Evolutionary conservation across 2,113 vertebrate genomes (phyloP), one percentile per base, ranked within the genome.

Genomic region (Cephalopholis sonnerati): DNA sequence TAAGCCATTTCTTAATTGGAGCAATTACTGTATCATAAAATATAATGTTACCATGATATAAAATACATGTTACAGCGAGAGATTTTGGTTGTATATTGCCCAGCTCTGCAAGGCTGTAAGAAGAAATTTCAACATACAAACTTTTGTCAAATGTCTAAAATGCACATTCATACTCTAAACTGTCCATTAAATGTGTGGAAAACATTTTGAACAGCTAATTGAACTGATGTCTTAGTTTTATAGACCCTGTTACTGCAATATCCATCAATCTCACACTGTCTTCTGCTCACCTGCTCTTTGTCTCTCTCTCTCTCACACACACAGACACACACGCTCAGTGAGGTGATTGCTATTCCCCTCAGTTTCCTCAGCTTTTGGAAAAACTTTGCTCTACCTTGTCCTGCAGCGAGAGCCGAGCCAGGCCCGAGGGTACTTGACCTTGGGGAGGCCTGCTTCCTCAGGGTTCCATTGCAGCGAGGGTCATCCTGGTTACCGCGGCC

Each of bases 391-490:
- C 75, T 89, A 93, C 93, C 93, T 91, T 89, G 88, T 80, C 86
- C 91, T 27, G 72, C 63, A 11, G 75, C 64, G 61, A 88, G 85
- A 75, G 53, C 53, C 41, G 90, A 79, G 70, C 80, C 84, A 41
- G 86, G 82, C 20, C 25, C 86, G 7, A 78, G 84, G 75, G 79
- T 62, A 58, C 85, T 96, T 20, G 94, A 87, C n/a, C 96, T 95
- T 3, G 95, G 94, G 11, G 95, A 91, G 70, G 80, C 95, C 76
- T 97, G 96, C 68, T 99, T 99, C 77, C 96, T 96, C 29, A 98
- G 93, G 0, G 98, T 98, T 27, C 98, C 98, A 0, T 99, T 99
- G 69, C 98, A 99, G 80, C 98, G 98, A 2, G 88, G 91, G 90
- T 95, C 93, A 51, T 99, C 98, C 4, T 95, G 96, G 0, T 95